Percentiles rank a stretch among this genome's conserved stretches.
Evolutionary conservation across 2,888 invertebrate genomes (phyloP).

Genomic region (Zaprionus bogoriensis): DNA sequence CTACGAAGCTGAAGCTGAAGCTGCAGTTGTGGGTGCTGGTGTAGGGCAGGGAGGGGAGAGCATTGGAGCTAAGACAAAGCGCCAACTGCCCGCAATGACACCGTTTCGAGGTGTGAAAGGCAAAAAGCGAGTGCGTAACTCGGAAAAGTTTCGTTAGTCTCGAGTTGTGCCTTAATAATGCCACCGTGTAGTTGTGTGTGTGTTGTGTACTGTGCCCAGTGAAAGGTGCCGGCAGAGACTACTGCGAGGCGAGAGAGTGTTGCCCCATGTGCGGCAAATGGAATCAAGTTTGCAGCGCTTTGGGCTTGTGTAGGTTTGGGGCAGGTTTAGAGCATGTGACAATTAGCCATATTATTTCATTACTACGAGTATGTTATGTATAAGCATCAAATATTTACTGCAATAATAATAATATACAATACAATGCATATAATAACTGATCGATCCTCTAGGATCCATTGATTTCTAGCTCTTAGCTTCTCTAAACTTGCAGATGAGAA

Average conservation of each 20-base stretch:
- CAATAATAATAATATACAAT: no score
- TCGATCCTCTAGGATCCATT: no score
- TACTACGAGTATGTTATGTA: no score
- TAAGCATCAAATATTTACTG: no score
- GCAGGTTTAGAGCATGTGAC: no score
- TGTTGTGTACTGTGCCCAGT: not conserved
- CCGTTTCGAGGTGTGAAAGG: slow-evolving; percentile 7
- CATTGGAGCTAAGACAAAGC: not conserved
- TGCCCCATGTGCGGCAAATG: not conserved
- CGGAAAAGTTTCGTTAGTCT: not conserved
- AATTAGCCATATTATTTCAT: no score
- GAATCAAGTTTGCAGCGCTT: not conserved
- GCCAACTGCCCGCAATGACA: not conserved
- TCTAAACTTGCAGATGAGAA: no score
- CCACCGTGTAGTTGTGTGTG: not conserved
- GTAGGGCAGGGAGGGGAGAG: not conserved
- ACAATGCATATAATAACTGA: no score
- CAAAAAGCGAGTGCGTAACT: slow-evolving; percentile 6
- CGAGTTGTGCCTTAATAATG: not conserved
- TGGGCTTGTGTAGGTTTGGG: no score
- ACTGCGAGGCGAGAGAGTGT: not conserved
- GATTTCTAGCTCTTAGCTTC: no score
- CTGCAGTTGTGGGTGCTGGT: slow-evolving; percentile 22
- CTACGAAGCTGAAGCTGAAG: no score
- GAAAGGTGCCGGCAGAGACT: slow-evolving; percentile 3